Conservation (phyloP, 2,113 vertebrate genomes). For the Mastomys natalensis region DNA sequence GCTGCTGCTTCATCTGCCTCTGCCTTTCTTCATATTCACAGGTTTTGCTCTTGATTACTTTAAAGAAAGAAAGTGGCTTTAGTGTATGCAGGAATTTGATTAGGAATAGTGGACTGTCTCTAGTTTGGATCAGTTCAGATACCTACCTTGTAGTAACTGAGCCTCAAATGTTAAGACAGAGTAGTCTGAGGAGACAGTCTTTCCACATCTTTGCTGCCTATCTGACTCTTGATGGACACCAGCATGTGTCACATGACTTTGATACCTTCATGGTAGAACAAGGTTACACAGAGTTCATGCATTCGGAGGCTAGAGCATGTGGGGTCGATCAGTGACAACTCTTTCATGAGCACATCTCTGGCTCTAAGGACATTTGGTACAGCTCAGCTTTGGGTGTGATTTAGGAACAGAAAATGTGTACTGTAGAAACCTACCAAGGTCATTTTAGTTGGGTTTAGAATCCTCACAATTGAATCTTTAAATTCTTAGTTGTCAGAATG, state of each 20-base stretch:
- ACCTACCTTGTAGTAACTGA: neutral
- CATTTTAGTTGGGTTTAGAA: conserved; percentile 13
- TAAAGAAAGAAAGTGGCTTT: conserved; percentile 56
- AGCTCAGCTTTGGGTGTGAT: conserved; percentile 14
- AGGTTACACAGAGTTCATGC: neutral
- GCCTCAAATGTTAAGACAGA: neutral
- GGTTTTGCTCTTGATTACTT: conserved; percentile 83
- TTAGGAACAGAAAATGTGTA: conserved; percentile 24
- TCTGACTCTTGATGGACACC: neutral
- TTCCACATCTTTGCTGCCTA: neutral
- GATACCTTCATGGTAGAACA: neutral
- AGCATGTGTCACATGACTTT: neutral
- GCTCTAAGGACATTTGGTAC: neutral
- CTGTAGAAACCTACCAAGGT: neutral
- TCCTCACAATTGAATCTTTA: neutral
- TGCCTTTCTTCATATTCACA: conserved; percentile 77
- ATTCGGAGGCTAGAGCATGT: neutral
- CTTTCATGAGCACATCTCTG: neutral
- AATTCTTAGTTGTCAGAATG: neutral
- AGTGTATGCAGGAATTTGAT: neutral
- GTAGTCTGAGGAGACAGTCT: neutral
- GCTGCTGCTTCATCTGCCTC: conserved; percentile 80
- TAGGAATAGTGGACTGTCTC: neutral
- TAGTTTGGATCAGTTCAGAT: neutral
- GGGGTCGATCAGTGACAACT: neutral